Evolutionary conservation across 2,113 vertebrate genomes (phyloP), one percentile per base, ranked within the genome.

Genomic region (Mormyrus lacerda): DNA sequence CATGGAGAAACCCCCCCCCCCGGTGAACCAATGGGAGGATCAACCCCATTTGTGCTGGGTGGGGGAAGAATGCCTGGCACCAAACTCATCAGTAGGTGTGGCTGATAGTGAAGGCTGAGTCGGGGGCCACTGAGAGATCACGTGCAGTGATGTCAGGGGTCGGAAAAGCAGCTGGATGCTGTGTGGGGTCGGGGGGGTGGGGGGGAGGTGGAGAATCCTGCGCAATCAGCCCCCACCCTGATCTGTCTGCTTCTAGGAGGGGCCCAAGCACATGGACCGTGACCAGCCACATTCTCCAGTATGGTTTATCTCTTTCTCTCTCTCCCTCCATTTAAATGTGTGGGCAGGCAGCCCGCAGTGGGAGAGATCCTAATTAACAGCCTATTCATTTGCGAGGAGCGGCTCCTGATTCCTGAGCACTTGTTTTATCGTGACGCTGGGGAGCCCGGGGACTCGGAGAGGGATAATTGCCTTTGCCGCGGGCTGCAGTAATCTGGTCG

Each of bases 391-490:
- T 95, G 94, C 93, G 94, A 93, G 94, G 94, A 96, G 94, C 93
- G 93, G 82, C 94, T 94, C 93, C 93, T 91, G 94, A 93, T 95
- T 95, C 94, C 93, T 92, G 93, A 95, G 95, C 93, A 94, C 95
- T 96, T 95, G 95, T 96, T 96, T 96, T 96, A 96, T 96, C 95
- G 95, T 94, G 94, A 95, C 95, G 94, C 95, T 94, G 94, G 94
- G 95, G 95, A 95, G 95, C 94, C 93, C 94, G 90, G 96, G 95
- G 96, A 96, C 95, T 96, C 95, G 94, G 93, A 94, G 94, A 94
- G 95, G 95, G 95, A 96, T 96, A 96, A 96, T 96, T 96, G 96
- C 96, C 95, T 96, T 96, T 96, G 96, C 96, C 96, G 95, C 95
- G 94, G 96, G 96, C 96, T 96, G 95, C 95, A 96, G 95, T 96